Evolutionary conservation across 2,797 vertebrate genomes (phyloP).

Genomic region (Smutsia temminckii): DNA sequence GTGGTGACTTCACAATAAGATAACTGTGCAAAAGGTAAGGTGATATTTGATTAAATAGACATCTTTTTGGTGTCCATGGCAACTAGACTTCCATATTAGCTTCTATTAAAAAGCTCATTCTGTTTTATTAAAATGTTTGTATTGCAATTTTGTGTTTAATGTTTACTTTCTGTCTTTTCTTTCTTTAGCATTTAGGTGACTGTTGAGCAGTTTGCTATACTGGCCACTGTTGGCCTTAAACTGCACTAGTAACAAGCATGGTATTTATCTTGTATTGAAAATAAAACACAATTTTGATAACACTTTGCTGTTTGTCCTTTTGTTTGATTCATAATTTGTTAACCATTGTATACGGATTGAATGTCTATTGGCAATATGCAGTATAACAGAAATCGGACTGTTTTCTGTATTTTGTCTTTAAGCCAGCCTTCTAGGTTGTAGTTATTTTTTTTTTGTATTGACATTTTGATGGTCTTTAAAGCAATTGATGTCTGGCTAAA

Average conservation of each 20-base stretch:
- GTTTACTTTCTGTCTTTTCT: slow-evolving; percentile 81
- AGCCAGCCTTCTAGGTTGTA: neutral
- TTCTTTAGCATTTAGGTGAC: slow-evolving; percentile 88
- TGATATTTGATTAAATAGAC: slow-evolving; percentile 75
- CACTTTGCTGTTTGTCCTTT: slow-evolving; percentile 80
- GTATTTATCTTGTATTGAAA: slow-evolving; percentile 87
- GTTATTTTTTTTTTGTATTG: neutral
- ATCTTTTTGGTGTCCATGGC: slow-evolving; percentile 77
- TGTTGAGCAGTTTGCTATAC: slow-evolving; percentile 87
- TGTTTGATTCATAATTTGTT: slow-evolving; percentile 59
- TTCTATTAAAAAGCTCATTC: slow-evolving; percentile 76
- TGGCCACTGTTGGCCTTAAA: slow-evolving; percentile 87
- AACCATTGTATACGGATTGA: slow-evolving; percentile 26
- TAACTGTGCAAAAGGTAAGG: slow-evolving; percentile 88
- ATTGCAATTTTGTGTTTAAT: slow-evolving; percentile 83
- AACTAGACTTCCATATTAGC: slow-evolving; percentile 75
- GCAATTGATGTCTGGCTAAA: neutral
- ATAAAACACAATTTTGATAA: slow-evolving; percentile 87
- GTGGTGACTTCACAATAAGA: slow-evolving; percentile 82
- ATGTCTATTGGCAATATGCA: neutral
- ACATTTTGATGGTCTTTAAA: neutral
- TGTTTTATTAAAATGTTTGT: slow-evolving; percentile 81
- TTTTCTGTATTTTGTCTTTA: neutral
- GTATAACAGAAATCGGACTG: neutral
- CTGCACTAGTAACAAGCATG: slow-evolving; percentile 85